Base-by-base conservation (phyloP, 2,888 invertebrate genomes). In the Pristionchus exspectatus region DNA sequence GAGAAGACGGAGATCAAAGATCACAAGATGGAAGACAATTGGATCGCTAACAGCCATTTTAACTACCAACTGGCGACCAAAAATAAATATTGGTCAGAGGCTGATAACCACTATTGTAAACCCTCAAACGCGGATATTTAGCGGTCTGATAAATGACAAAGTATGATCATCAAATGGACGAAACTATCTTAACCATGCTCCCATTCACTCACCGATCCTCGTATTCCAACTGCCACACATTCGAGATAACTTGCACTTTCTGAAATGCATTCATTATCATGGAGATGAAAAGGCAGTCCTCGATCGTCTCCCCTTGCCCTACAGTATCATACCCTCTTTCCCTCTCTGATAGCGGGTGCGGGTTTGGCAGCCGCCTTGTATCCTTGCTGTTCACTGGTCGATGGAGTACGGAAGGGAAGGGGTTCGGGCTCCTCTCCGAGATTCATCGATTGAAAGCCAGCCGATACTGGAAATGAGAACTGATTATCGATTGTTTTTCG, bases 281-380 rank as follows among this genome's bases (percentile, higher is more conserved):
- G 59, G 69, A 24, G 16, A 74, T 74, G 21, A 74, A 74, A 38
- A 33, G 44, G 44, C 38, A 33, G 33, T 72, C 72, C 0, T 72
- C 72, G 38, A 74, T 38, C 24, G 4, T 3, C 21, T 16, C 50
- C 44, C 14, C 27, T 10, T 14, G 2, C 54, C 50, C 12, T 77
- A 24, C n/a, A 44, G 27, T 24, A 85, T 24, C 50, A 27, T 85
- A 85, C 84, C 84, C 33, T 30, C 59, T 85, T 85, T 21, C 84
- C 84, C 33, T 85, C 59, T 59, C 84, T 85, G 33, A 59, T 0
- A 21, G 84, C 84, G 21, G 56, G 56, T 5, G 30, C 59, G 16
- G 84, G 84, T 33, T 38, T 85, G 59, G 84, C 59, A 9, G 84
- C 84, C 24, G 84, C 84, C 84, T 85, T 85, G 84, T 85, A 85